Evolutionary conservation across 2,113 vertebrate genomes (phyloP).

Genomic region (Coryphaenoides rupestris): DNA sequence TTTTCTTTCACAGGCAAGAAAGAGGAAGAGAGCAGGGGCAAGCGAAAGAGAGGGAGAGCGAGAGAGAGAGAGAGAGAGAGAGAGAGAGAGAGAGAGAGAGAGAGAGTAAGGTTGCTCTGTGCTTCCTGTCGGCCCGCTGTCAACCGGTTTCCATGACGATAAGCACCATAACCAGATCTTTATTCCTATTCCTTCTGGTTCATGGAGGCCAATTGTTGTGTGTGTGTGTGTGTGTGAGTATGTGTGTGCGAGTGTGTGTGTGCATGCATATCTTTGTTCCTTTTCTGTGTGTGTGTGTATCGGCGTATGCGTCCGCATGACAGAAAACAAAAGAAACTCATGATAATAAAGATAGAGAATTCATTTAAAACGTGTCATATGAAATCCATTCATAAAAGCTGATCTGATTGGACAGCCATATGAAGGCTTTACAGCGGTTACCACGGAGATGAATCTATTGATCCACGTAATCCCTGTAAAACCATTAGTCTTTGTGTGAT

Average conservation of each 20-base stretch:
- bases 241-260: neutral
- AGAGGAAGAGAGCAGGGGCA: no score
- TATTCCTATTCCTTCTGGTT: slow-evolving; percentile 38
- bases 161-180: slow-evolving; percentile 64
- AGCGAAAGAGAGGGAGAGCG: slow-evolving; percentile 7
- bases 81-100: slow-evolving; percentile 8
- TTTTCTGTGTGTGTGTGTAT: neutral
- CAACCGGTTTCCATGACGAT: slow-evolving; percentile 73
- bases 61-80: slow-evolving; percentile 14
- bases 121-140: slow-evolving; percentile 43
- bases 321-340: neutral
- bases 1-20: slow-evolving; percentile 33
- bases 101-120: slow-evolving; percentile 42
- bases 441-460: no score
- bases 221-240: slow-evolving; percentile 12
- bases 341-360: neutral
- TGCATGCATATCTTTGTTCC: neutral
- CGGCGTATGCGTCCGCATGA: neutral
- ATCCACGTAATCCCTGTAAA: no score
- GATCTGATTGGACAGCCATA: neutral
- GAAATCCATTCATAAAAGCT: neutral
- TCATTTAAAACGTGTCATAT: neutral
- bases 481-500: no score
- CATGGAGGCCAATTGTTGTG: slow-evolving; percentile 35
- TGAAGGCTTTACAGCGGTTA: no score